Percentiles rank a stretch among this genome's conserved stretches.
Conservation (phyloP, 2,888 invertebrate species). For the Drosophila kambysellisi region DNA sequence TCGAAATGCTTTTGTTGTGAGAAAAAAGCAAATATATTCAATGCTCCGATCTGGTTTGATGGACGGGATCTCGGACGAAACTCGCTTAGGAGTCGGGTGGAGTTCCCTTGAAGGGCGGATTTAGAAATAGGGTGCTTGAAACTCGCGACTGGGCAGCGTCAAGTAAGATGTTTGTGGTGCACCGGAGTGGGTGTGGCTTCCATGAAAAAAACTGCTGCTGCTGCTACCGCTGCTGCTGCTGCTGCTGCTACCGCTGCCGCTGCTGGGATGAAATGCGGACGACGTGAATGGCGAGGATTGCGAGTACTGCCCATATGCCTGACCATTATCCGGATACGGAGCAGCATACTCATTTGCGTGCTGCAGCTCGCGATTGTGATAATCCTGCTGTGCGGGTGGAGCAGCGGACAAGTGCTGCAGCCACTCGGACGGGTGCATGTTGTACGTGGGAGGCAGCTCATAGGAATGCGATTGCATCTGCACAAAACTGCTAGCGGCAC, state of each 20-base stretch:
- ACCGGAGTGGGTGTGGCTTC: conserved; percentile 1
- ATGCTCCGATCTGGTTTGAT: not conserved
- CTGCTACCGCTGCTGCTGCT: no score
- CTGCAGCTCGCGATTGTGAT: conserved; percentile 9
- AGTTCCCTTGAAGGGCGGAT: not conserved
- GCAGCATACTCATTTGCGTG: not conserved
- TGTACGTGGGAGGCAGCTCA: conserved; percentile 54
- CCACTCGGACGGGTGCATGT: conserved; percentile 36
- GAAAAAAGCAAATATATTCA: conserved; percentile 35
- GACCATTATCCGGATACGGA: not conserved
- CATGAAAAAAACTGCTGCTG: conserved; percentile 1
- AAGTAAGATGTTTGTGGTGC: conserved; percentile 1
- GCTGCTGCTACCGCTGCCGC: not conserved
- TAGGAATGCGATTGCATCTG: conserved; percentile 72
- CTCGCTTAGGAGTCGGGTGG: conserved; percentile 3
- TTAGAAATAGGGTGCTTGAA: conserved; percentile 64
- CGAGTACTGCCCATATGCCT: conserved; percentile 6
- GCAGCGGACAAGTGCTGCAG: conserved; percentile 8
- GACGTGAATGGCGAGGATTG: not conserved
- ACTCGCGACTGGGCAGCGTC: conserved; percentile 57
- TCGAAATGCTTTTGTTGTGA: conserved; percentile 21
- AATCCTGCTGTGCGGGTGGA: conserved; percentile 8
- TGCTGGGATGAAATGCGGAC: not conserved
- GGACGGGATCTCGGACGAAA: conserved; percentile 5
- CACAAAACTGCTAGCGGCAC: conserved; percentile 22